A percentile compares a stretch with the other conserved stretches of the same genome.
These are phyloP conservation scores for Pyrrhia umbra DNA, from an alignment of 2,888 invertebrate species.

Conservation along the genomic window DNA sequence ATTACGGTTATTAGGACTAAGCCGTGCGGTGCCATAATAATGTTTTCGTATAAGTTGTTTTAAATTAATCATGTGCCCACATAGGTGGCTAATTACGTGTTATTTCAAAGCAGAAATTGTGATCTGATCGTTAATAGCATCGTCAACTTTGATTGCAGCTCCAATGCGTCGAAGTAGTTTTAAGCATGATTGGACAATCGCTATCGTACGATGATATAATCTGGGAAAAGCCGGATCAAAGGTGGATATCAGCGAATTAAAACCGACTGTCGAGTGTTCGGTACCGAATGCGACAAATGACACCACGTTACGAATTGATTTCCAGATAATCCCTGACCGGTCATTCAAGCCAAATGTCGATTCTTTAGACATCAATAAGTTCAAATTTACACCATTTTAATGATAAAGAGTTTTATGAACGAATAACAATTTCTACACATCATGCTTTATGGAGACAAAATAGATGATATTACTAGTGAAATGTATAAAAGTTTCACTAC, in stretches of 20 bases:
- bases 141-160: constrained; percentile 48
- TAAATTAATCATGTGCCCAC: constrained; percentile 74
- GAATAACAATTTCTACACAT: constrained; percentile 37
- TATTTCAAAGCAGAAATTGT: constrained; percentile 28
- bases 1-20: constrained; percentile 90
- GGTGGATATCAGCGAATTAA: constrained; percentile 76
- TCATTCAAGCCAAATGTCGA: constrained; percentile 52
- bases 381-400: constrained; percentile 13
- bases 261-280: constrained; percentile 77
- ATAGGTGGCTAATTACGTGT: constrained; percentile 46
- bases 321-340: constrained; percentile 71
- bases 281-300: constrained; percentile 75
- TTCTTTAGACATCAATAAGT: constrained; percentile 37
- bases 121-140: constrained; percentile 40
- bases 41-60: constrained; percentile 82
- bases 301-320: constrained; percentile 75
- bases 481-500: constrained; percentile 28
- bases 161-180: constrained; percentile 46
- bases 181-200: constrained; percentile 57
- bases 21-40: constrained; percentile 85
- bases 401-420: constrained; percentile 13
- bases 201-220: constrained; percentile 75
- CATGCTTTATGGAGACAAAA: constrained; percentile 38
- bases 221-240: constrained; percentile 76
- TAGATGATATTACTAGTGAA: constrained; percentile 16